Evolutionary conservation across 2,113 vertebrate genomes (phyloP), one percentile per base, ranked within the genome.

Genomic region (Hyperoodon ampullatus): DNA sequence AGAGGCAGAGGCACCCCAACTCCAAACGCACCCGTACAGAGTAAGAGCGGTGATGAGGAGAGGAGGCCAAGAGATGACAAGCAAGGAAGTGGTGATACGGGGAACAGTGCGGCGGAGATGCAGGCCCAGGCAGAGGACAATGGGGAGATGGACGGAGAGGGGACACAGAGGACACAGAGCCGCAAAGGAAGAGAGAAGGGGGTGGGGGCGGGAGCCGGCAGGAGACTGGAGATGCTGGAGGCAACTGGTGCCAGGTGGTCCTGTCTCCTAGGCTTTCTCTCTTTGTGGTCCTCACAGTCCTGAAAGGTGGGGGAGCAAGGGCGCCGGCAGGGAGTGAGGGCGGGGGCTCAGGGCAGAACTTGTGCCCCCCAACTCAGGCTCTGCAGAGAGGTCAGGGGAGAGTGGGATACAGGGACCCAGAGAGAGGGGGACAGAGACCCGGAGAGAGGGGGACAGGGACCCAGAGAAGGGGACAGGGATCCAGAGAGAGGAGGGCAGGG

Each of bases 121-220:
- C 50, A 53, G 50, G 50, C 0, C 50, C 50, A 16, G 50, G 50
- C 44, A 3, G n/a, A 44, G 2, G 28, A 10, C 4, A 1, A 14
- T 6, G 26, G 50, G 53, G 65, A 44, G 42, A 1, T 5, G 18
- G 13, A 26, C 15, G 26, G 70, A 77, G 26, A 21, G 70, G 71
- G 78, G 90, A 82, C 19, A 11, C 19, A 23, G 47, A 8, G 11
- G 72, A 58, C 50, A 21, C 44, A 63, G 28, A 19, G 50, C n/a
- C 1, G 8, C 66, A 18, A 66, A 2, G 47, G 50, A 1, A 21
- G 4, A 24, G 23, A n/a, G 55, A 24, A 28, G 6, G 1, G 10
- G 9, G 6, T 3, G 2, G 21, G 26, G 28, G 3, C 0, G 42
- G 50, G 68, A 3, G 13, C 4, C 0, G 1, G 42, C 44, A n/a